Evolutionary conservation across 2,797 vertebrate species (phyloP).

Genomic region (Lutjanus argentimaculatus): DNA sequence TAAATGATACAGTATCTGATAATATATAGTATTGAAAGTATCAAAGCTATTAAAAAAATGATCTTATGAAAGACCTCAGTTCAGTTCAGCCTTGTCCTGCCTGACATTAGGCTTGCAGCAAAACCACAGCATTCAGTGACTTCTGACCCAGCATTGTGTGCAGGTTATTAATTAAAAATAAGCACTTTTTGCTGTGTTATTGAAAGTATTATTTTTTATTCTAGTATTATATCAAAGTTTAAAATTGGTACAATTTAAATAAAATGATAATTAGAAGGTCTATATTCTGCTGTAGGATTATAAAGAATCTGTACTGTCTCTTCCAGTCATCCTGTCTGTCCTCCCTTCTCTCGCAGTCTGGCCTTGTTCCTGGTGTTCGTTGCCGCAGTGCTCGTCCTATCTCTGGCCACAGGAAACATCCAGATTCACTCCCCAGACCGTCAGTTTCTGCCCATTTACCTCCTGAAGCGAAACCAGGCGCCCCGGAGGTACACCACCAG

Average conservation of each 20-base stretch:
- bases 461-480: constrained; percentile 81
- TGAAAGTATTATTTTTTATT: too few relatives aligned
- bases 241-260: background rate
- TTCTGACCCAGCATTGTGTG: too few relatives aligned
- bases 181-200: too few relatives aligned
- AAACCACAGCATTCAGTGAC: too few relatives aligned
- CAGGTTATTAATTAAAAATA: too few relatives aligned
- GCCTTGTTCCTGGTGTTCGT: constrained; percentile 86
- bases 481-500: constrained; percentile 80
- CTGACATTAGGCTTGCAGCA: too few relatives aligned
- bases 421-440: constrained; percentile 76
- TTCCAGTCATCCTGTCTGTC: background rate
- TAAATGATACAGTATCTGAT: too few relatives aligned
- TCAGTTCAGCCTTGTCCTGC: too few relatives aligned
- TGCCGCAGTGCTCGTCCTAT: constrained; percentile 82
- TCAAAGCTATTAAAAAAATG: too few relatives aligned
- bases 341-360: constrained; percentile 76
- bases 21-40: too few relatives aligned
- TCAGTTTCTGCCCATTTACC: constrained; percentile 87
- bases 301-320: background rate
- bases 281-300: background rate
- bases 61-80: too few relatives aligned
- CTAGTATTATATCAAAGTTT: too few relatives aligned
- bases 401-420: constrained; percentile 83
- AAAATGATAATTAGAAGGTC: background rate